Conservation (phyloP, 2,113 vertebrate species). For the Nesospiza acunhae region DNA sequence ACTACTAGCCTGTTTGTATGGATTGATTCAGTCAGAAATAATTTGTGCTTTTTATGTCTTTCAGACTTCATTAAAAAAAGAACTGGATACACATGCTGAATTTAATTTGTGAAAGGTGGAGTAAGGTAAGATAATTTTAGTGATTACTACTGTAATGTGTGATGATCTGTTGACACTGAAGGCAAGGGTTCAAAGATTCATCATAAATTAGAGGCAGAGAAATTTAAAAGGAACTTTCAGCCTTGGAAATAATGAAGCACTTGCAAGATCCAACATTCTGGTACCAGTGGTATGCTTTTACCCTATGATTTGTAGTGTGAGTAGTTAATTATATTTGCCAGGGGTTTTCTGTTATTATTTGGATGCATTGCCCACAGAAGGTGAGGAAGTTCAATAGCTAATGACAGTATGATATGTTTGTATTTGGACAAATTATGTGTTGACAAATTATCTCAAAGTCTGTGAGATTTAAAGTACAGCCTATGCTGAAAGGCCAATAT, state of each 20-base stretch:
- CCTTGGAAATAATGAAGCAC: background rate
- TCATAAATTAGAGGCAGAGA: background rate
- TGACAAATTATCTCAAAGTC: background rate
- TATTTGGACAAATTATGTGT: background rate
- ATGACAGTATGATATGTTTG: background rate
- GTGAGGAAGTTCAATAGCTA: background rate
- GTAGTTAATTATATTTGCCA: background rate
- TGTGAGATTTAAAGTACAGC: background rate
- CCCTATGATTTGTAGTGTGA: background rate
- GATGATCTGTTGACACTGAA: background rate
- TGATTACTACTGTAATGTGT: background rate
- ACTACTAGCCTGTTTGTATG: background rate
- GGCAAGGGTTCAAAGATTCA: background rate
- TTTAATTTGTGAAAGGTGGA: background rate
- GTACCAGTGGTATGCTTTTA: background rate
- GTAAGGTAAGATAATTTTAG: conserved; percentile 6
- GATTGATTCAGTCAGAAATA: background rate
- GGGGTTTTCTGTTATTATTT: background rate
- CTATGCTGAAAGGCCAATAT: background rate
- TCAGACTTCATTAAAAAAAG: conserved; percentile 13
- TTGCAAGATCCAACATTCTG: background rate
- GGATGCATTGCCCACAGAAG: background rate
- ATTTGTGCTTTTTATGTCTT: conserved; percentile 36
- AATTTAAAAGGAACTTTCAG: background rate
- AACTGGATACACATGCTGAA: background rate